Base-by-base conservation (phyloP, 2,888 invertebrate species). In the Spodoptera exigua region DNA sequence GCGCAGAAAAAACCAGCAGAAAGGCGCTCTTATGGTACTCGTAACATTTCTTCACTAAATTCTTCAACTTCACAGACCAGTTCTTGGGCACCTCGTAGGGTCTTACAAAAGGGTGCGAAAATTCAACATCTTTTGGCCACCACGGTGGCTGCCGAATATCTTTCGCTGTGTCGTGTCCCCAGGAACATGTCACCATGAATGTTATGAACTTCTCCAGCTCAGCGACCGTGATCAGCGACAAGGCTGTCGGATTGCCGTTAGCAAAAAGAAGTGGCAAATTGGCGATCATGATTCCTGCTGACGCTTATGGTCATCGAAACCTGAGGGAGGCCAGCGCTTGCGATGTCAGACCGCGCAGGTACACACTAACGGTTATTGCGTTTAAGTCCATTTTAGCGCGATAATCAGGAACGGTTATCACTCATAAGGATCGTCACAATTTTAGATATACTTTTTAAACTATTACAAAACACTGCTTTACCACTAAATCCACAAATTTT, bases 101-200 rank as follows among this genome's bases (percentile, higher is more conserved):
- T 83, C 95, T 95, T 56, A 88, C 88, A 68, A 96, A 94, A 14
- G 96, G 96, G 83, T 95, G 95, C 40, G 95, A 93, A 85, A 96
- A 96, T 48, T 92, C 91, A 3, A 96, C 94, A 85, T 96, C 95
- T 76, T 93, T 92, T 9, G 96, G 96, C 96, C 96, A 96, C 96
- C 96, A 96, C 66, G 95, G 95, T 16, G 96, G 96, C 82, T 96
- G 95, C 61, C 93, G 91, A 56, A 95, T 95, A 35, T 91, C 90
- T 78, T 93, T 94, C 34, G 90, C 94, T 16, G 95, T 95, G 74
- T 95, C 95, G 80, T 96, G 95, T 47, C 96, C 96, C 91, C 96
- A 94, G 45, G 96, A 96, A 91, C 96, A 96, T 84, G 96, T 96
- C 74, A 96, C 96, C 96, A 96, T 96, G 84, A 96, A 96, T 68